Percentiles rank a stretch among this genome's conserved stretches.
These are phyloP conservation scores for Polyommatus icarus DNA, from an alignment of 2,888 invertebrate genomes.

Conservation along the genomic window DNA sequence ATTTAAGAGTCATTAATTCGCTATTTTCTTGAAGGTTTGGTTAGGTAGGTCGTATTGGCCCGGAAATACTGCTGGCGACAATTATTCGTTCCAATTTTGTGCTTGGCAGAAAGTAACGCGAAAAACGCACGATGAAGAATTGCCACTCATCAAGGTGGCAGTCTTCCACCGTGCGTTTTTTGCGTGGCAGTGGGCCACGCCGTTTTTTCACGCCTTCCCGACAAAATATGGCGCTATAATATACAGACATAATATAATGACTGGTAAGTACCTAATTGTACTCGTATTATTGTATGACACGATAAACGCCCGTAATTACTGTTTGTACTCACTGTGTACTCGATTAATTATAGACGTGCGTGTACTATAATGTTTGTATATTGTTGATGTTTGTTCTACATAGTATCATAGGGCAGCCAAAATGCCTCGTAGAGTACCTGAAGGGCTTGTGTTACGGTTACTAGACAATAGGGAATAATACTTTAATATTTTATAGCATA, in stretches of 20 bases:
- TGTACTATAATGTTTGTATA: background rate
- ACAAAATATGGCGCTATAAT: background rate
- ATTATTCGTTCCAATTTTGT: too few relatives aligned
- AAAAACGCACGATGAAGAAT: too few relatives aligned
- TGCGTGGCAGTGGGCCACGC: too few relatives aligned
- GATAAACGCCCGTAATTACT: background rate
- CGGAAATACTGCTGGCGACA: too few relatives aligned
- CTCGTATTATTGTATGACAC: background rate
- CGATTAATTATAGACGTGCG: slow-evolving; percentile 1
- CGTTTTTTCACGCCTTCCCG: background rate
- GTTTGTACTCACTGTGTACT: background rate
- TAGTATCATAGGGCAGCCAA: background rate
- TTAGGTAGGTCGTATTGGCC: too few relatives aligned
- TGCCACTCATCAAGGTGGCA: too few relatives aligned
- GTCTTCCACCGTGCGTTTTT: too few relatives aligned
- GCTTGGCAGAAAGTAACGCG: too few relatives aligned
- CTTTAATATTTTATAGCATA: too few relatives aligned
- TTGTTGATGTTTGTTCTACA: background rate
- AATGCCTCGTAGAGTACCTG: background rate
- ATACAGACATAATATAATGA: background rate
- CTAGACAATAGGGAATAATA: too few relatives aligned
- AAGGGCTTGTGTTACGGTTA: background rate
- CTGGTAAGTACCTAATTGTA: background rate
- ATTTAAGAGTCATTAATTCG: too few relatives aligned
- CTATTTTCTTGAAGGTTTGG: too few relatives aligned